Evolutionary conservation across 2,888 invertebrate genomes (phyloP), one percentile per base, ranked within the genome.

Genomic region (Xestia rhomboidea): DNA sequence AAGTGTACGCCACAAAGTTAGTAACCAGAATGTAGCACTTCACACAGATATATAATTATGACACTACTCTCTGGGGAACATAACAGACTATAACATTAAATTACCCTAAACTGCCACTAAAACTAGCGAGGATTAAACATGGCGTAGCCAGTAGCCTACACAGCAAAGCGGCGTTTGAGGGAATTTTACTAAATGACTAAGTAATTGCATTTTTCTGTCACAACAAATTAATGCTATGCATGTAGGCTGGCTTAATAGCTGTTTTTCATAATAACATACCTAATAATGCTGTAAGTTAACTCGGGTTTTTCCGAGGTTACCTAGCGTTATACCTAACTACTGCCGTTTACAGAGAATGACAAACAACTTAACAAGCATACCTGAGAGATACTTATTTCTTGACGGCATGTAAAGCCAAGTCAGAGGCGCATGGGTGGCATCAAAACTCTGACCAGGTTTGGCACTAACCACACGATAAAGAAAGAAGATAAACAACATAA

Each of bases 141-240:
- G 44, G 38, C 54, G 34, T 21, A 68, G 34, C 38, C 60, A 54
- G 54, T 30, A 57, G 57, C 18, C 46, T 34, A 72, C 68, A 57
- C 38, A 54, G 30, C 27, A 30, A 41, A 62, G 21, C 68, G 8
- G n/a, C 6, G n/a, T 71, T 71, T 71, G 49, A 13, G 46, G 57
- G 41, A 70, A 70, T 27, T 41, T 77, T 21, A 34, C 38, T 79
- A 83, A 75, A 79, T 64, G 2, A 68, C 83, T 71, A 62, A 63
- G 34, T 83, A 75, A 83, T 82, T 83, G 27, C 71, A 83, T 79
- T 82, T 82, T 79, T 68, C 34, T 66, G 79, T 68, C 51, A 44
- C 67, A 63, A 44, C 18, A 41, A 69, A 63, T 46, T 68, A 46
- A 73, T 79, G 44, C 13, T 64, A 46, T 51, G 63, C 74, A 38